Evolutionary conservation across 2,888 invertebrate species (phyloP), one percentile per base, ranked within the genome.

Genomic region (Antitype chi): DNA sequence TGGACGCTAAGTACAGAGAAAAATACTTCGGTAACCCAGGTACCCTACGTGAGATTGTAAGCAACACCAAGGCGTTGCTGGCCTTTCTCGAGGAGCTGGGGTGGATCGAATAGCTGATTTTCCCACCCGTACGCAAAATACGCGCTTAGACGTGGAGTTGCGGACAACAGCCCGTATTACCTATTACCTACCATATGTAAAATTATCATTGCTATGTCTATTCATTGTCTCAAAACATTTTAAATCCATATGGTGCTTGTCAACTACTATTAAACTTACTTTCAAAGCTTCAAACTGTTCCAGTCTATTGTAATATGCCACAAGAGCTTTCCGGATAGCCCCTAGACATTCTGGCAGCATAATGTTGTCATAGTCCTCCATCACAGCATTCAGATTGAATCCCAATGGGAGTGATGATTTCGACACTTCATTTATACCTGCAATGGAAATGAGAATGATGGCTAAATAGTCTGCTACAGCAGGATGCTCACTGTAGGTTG

Each of bases 251-350:
- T 32, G 13, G 38, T 62, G 62, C 23, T 62, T 62, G 15, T 38
- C 15, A 38, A 38, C 4, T 23, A n/a, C 13, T 38, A n/a, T 23
- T 62, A 62, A 62, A 64, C 74, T 85, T 87, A 96, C 96, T 90
- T 94, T 93, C 17, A 96, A 90, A 25, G 85, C 87, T 69, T 94
- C 90, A 90, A 90, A 94, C 82, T 96, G 96, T 49, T 93, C 90
- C 64, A 94, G 69, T 79, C 96, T 93, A 70, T 93, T 91, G 72
- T 96, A 95, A 69, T 95, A 96, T 2, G 96, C 96, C 0, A 95
- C 92, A 17, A 96, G 89, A 3, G 94, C 96, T 57, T 90, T 94
- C 69, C 93, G 85, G 63, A 96, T 91, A 0, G 94, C 91, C 0
- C 93, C 83, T 1, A 96, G 90, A 78, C 95, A 95, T 57, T 94